Percentiles rank a stretch among this genome's conserved stretches.
phyloP scores from a whole-genome alignment of 2,888 invertebrate genomes.

The Metellina segmentata region DNA sequence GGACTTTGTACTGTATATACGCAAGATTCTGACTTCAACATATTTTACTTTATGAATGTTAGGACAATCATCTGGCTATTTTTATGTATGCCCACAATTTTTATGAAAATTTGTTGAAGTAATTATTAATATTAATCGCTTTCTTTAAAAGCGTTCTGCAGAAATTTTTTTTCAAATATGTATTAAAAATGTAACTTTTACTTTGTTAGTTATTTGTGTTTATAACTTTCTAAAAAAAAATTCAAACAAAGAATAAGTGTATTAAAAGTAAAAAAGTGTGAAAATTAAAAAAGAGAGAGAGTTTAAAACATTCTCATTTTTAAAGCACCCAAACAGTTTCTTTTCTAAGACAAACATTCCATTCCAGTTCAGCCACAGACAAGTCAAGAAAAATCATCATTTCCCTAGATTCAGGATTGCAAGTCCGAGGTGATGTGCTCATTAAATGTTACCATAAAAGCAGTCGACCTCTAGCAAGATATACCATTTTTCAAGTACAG shows the following conservation, averaged over 20 bases:
- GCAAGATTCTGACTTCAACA: too few relatives aligned
- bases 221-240: too few relatives aligned
- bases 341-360: background rate
- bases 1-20: too few relatives aligned
- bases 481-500: conserved; percentile 92
- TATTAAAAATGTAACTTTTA: too few relatives aligned
- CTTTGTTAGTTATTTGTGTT: too few relatives aligned
- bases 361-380: conserved; percentile 66
- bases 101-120: too few relatives aligned
- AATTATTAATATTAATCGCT: too few relatives aligned
- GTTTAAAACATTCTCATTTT: background rate
- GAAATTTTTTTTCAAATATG: too few relatives aligned
- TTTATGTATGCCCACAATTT: too few relatives aligned
- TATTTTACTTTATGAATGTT: too few relatives aligned
- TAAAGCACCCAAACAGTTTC: background rate
- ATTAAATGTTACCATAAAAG: conserved; percentile 92
- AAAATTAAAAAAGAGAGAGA: background rate
- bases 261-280: background rate
- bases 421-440: conserved; percentile 92
- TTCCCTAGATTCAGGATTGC: conserved; percentile 87
- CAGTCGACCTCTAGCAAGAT: conserved; percentile 81
- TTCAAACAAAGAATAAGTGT: background rate
- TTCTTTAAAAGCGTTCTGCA: too few relatives aligned
- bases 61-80: too few relatives aligned
- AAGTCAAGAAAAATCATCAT: conserved; percentile 84